These are phyloP conservation scores for Mycetomoellerius zeteki DNA, from an alignment of 1,140 invertebrate species.

Conservation along the genomic window DNA sequence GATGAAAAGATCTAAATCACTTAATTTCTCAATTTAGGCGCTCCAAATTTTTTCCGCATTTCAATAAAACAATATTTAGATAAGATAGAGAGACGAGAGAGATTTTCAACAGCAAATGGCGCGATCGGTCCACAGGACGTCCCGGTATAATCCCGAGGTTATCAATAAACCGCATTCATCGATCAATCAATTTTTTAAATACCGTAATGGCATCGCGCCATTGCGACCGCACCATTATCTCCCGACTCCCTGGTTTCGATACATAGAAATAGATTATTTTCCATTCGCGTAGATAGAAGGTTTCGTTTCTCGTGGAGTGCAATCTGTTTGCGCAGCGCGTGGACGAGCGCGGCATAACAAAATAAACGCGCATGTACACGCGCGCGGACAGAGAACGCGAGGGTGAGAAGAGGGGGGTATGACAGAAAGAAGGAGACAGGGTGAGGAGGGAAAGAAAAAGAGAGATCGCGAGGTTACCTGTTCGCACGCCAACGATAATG, in stretches of 20 bases:
- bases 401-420: neutral
- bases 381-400: conserved; percentile 18
- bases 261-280: conserved; percentile 49
- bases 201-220: conserved; percentile 7
- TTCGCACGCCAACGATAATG: conserved; percentile 78
- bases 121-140: neutral
- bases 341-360: conserved; percentile 73
- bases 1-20: neutral
- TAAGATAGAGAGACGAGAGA: neutral
- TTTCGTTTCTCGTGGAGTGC: conserved; percentile 69
- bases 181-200: conserved; percentile 48
- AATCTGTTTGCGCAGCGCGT: conserved; percentile 74
- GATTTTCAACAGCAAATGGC: neutral
- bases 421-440: conserved; percentile 9
- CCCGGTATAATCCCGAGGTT: conserved; percentile 11
- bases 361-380: conserved; percentile 65
- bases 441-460: conserved; percentile 32
- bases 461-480: conserved; percentile 77
- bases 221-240: conserved; percentile 34
- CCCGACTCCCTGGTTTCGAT: neutral
- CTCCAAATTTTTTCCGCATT: neutral
- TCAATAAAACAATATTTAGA: conserved; percentile 21
- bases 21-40: neutral
- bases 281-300: conserved; percentile 44
- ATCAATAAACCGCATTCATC: conserved; percentile 46